Percentiles rank a stretch among this genome's conserved stretches.
Conservation (phyloP, 2,113 vertebrate genomes). For the Phyllopteryx taeniolatus region DNA sequence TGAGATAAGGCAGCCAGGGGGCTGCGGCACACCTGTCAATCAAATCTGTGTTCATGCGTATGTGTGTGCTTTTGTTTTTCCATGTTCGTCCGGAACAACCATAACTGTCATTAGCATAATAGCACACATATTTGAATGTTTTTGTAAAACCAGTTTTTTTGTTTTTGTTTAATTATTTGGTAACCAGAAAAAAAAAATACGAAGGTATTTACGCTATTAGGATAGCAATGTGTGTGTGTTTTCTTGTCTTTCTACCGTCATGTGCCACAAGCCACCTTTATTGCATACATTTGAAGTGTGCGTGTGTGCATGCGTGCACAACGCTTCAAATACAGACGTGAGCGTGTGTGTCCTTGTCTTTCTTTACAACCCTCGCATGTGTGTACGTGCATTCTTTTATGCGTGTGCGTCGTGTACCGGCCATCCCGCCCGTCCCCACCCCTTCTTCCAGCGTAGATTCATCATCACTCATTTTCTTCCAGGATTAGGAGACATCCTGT, state of each 20-base stretch:
- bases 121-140: too few species aligned
- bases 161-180: too few species aligned
- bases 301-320: too few species aligned
- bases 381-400: too few species aligned
- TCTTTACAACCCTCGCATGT: too few species aligned
- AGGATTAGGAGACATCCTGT: background rate
- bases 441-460: background rate
- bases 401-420: background rate
- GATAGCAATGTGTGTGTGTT: background rate
- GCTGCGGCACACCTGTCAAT: background rate
- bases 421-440: background rate
- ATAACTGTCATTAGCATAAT: too few species aligned
- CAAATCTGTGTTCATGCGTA: slow-evolving; percentile 12
- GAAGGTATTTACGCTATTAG: background rate
- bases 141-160: background rate
- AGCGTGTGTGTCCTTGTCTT: too few species aligned
- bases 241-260: background rate
- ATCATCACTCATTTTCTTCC: background rate
- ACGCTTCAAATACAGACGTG: too few species aligned
- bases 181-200: too few species aligned
- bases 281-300: background rate
- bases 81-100: too few species aligned
- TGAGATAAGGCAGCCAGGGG: slow-evolving; percentile 35
- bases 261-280: background rate
- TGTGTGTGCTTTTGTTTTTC: background rate